Evolutionary conservation across 2,797 vertebrate genomes (phyloP), one percentile per base, ranked within the genome.

Genomic region (Ptychadena robeensis): DNA sequence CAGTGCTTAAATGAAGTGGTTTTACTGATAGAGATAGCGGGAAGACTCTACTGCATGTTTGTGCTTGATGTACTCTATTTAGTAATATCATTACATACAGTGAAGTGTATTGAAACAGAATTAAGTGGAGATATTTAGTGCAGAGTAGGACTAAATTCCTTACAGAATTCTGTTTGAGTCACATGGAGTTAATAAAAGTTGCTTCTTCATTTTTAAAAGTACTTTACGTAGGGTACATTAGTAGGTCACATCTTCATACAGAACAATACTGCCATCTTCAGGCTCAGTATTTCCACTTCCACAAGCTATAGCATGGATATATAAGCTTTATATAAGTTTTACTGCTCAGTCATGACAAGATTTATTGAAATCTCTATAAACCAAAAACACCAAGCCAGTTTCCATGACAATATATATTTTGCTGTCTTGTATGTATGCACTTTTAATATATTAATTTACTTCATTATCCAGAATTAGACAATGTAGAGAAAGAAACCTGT

Each of bases 101-200:
- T 82, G 32, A 67, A 82, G 73, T 76, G 72, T 75, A 76, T 82
- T 73, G 44, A 59, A 68, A 75, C 40, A 69, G 80, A 67, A 82
- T 82, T 69, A 75, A 76, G 32, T 76, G 32, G 44, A 74, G 38
- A 73, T 73, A 75, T 75, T 74, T 76, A 75, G 12, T 10, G 34
- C 65, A 69, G 34, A 75, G 65, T 61, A 70, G 63, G 76, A 68
- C 25, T 7, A 11, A 69, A 76, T 67, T 69, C 44, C 61, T 48
- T 28, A 30, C 40, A 44, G 32, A 74, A 37, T 68, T 79, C 44
- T 68, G 53, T 74, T 73, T 34, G 65, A 69, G 59, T 64, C 35
- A 61, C 11, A 82, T 35, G 30, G 73, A 76, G 81, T 82, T 82
- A 82, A 82, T 71, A 76, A 77, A 82, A 76, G 73, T 77, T 82